Evolutionary conservation across 1,140 invertebrate genomes (phyloP).

Genomic region (Drosophila trapezifrons): DNA sequence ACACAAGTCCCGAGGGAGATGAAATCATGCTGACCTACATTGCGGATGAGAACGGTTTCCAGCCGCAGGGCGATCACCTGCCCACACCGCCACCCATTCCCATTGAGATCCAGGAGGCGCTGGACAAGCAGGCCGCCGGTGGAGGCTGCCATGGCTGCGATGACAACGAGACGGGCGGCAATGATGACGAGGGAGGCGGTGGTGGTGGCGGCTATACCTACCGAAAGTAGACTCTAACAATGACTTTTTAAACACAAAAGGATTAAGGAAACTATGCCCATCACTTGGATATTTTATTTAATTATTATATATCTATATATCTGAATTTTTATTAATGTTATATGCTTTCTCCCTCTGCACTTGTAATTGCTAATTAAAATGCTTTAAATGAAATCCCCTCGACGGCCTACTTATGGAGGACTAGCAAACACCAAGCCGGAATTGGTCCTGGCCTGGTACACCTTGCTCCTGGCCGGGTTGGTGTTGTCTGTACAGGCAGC

Average conservation of each 20-base stretch:
- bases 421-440: constrained; percentile 75
- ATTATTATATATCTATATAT: background rate
- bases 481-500: constrained; percentile 4
- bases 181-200: constrained; percentile 54
- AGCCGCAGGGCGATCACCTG: constrained; percentile 89
- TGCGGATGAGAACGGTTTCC: constrained; percentile 92
- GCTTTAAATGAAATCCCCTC: constrained; percentile 29
- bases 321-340: background rate
- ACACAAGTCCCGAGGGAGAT: constrained; percentile 90
- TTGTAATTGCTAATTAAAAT: constrained; percentile 36
- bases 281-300: no score
- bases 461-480: constrained; percentile 21
- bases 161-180: constrained; percentile 84
- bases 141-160: constrained; percentile 84
- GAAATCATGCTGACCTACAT: constrained; percentile 89
- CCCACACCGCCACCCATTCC: constrained; percentile 93
- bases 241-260: background rate
- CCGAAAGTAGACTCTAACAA: constrained; percentile 32
- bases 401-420: constrained; percentile 59
- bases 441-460: constrained; percentile 59
- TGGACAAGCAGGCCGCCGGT: constrained; percentile 91
- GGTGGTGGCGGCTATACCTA: constrained; percentile 69
- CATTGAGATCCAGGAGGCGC: constrained; percentile 91
- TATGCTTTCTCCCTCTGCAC: background rate
- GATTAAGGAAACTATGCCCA: no score